Evolutionary conservation across 23 tunicate species (phyloP), one percentile per base, ranked within the genome.

Genomic region (Corella eumyota): DNA sequence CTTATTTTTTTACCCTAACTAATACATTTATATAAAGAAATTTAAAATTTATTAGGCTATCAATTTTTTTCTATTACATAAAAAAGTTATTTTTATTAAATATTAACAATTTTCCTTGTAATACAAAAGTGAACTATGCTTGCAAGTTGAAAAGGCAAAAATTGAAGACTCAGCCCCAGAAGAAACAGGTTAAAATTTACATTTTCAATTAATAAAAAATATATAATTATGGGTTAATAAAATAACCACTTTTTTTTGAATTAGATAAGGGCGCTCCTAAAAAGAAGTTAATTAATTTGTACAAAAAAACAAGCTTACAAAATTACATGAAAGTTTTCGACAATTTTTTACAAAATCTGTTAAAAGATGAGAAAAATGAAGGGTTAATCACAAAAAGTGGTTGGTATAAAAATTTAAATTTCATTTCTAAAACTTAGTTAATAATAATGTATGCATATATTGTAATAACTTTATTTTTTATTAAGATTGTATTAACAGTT

Each of bases 251-350:
- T n/a, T n/a, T n/a, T n/a, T n/a, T n/a, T n/a, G n/a, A n/a, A n/a
- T n/a, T n/a, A n/a, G n/a, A n/a, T n/a, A n/a, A n/a, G n/a, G n/a
- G n/a, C n/a, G n/a, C n/a, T n/a, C n/a, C n/a, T n/a, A n/a, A n/a
- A n/a, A n/a, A 46, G 19, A 24, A 53, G 6, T 32, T 19, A 25
- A 50, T 2, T 5, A 74, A 78, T 17, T 35, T 78, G 52, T 88
- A 78, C 68, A 88, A 72, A 33, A 67, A 67, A 30, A 88, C 96
- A 1, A 52, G 65, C 19, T 35, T 88, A 5, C 60, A 61, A 1
- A 25, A 52, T 23, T 73, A 78, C 47, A 73, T 79, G 81, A 68
- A 78, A 62, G 58, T 68, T 24, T 88, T 88, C 57, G 88, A 79
- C 32, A 51, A 67, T n/a, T 78, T 88, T 64, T 56, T 84, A 23